Conservation (phyloP, 2,888 invertebrate genomes). For the Orchesellides sinensis region DNA sequence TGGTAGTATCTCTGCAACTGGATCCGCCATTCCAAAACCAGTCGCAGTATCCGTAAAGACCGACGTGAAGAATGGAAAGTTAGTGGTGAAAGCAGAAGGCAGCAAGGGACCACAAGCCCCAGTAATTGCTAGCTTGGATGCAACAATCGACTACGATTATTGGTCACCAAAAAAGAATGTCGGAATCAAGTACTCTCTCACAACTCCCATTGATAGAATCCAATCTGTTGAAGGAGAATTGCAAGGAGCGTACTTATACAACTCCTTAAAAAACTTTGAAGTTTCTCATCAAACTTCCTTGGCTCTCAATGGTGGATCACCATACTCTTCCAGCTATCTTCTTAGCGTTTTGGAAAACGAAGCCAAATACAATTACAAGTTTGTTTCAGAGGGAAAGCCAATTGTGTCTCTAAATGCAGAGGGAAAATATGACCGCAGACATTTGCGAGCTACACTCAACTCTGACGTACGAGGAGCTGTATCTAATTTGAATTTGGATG, state of each 20-base stretch:
- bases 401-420: slow-evolving; percentile 56
- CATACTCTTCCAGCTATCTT: slow-evolving; percentile 57
- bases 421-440: slow-evolving; percentile 53
- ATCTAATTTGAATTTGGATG: slow-evolving; percentile 67
- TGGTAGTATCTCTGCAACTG: slow-evolving; percentile 67
- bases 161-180: slow-evolving; percentile 69
- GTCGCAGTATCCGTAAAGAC: slow-evolving; percentile 60
- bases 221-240: slow-evolving; percentile 56
- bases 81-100: slow-evolving; percentile 52
- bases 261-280: slow-evolving; percentile 69
- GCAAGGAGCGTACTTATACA: slow-evolving; percentile 59
- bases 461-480: slow-evolving; percentile 59
- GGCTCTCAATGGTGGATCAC: slow-evolving; percentile 61
- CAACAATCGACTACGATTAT: slow-evolving; percentile 67
- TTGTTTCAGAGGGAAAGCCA: slow-evolving; percentile 53
- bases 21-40: slow-evolving; percentile 63
- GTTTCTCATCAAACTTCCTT: slow-evolving; percentile 61
- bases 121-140: slow-evolving; percentile 60
- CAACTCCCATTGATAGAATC: slow-evolving; percentile 66
- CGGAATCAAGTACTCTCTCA: slow-evolving; percentile 67
- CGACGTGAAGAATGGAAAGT: slow-evolving; percentile 59
- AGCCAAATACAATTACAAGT: slow-evolving; percentile 62
- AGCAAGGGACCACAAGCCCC: slow-evolving; percentile 24
- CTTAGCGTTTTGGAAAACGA: slow-evolving; percentile 69
- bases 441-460: slow-evolving; percentile 48